Base-by-base conservation (phyloP, 2,888 invertebrate genomes). In the Sepiola atlantica region DNA sequence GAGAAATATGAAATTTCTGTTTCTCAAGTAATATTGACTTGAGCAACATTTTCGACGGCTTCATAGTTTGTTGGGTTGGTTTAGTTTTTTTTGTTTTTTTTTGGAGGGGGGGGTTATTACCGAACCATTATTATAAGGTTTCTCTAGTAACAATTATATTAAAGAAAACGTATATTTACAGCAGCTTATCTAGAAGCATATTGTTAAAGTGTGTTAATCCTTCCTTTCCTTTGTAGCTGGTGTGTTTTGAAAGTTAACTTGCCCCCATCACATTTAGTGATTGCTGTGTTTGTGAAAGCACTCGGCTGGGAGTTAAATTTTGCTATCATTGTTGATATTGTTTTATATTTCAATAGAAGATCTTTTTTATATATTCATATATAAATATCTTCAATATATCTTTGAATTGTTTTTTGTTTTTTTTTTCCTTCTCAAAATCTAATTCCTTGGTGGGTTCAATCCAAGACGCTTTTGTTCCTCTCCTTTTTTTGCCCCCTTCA, bases 281-380 rank as follows among this genome's bases (percentile, higher is more conserved):
- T 77, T 77, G 77, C n/a, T 77, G 77, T 77, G 77, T 77, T 77
- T 16, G 4, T 32, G 14, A 32, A 77, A 18, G n/a, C 77, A 77
- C n/a, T 77, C 77, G 32, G n/a, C n/a, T 77, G n/a, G n/a, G 77
- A 77, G n/a, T 77, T 77, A 77, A 77, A 77, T 77, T 77, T 77
- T 77, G n/a, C 4, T n/a, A 77, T 77, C 14, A 77, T 16, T 77
- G n/a, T 77, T 32, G 12, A n/a, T n/a, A 77, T 61, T 61, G 3
- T 24, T 61, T 61, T 77, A 77, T 32, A 77, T 16, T 77, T n/a
- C 32, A 28, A 77, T 77, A 77, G 28, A 77, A n/a, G n/a, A n/a
- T n/a, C n/a, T n/a, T n/a, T n/a, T n/a, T n/a, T n/a, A n/a, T n/a
- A 28, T 24, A n/a, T 28, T 28, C 14, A 10, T 77, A 77, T 77